Evolutionary conservation across 2,113 vertebrate genomes (phyloP).

Genomic region (Crotalus viridis): DNA sequence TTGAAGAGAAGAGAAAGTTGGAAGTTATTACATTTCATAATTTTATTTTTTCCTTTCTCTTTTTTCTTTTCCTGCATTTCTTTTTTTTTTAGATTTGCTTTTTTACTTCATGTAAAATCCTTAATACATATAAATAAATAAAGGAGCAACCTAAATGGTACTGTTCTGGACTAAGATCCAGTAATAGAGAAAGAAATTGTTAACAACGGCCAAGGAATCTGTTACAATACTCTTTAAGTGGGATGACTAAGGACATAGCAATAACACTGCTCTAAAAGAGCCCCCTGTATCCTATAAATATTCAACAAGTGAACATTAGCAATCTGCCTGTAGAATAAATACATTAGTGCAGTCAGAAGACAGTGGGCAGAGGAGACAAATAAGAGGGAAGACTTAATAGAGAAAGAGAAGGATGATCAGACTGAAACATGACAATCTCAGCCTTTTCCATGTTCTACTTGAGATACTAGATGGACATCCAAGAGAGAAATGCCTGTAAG

Average conservation of each 20-base stretch:
- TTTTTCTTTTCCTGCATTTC: neutral
- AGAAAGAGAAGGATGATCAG: neutral
- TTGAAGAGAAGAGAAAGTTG: neutral
- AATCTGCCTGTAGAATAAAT: neutral
- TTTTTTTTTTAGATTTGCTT: neutral
- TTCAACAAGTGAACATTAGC: neutral
- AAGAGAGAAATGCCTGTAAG: neutral
- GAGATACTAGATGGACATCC: neutral
- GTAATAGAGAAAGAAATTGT: neutral
- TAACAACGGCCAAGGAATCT: neutral
- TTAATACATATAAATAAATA: neutral
- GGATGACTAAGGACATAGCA: neutral
- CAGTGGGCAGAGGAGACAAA: neutral
- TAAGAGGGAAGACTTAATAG: neutral
- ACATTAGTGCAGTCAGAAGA: neutral
- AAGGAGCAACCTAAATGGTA: neutral
- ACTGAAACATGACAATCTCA: neutral
- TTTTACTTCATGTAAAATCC: neutral
- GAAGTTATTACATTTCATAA: neutral
- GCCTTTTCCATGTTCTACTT: neutral
- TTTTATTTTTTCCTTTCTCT: neutral
- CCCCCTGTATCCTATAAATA: neutral
- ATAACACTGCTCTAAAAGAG: neutral
- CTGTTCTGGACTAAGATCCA: neutral
- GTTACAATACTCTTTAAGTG: neutral